These are phyloP conservation scores for Hippoglossus hippoglossus DNA, from an alignment of 2,797 vertebrate species.

Conservation along the genomic window DNA sequence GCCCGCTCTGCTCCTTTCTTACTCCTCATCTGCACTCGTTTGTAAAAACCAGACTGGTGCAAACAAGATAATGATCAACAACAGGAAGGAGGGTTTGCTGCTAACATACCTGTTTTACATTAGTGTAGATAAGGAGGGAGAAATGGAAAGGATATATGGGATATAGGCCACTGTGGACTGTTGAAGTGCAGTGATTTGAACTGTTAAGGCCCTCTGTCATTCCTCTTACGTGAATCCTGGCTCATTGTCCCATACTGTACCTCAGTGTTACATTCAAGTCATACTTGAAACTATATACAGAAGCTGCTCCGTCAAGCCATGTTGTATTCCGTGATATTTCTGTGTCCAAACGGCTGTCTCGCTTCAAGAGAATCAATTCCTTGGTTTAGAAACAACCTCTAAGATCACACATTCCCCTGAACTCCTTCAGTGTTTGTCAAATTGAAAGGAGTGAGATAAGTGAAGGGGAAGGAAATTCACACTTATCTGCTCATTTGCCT, in stretches of 20 bases:
- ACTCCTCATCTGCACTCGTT: slow-evolving; percentile 77
- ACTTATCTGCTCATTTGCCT: slow-evolving; percentile 31
- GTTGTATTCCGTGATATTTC: slow-evolving; percentile 51
- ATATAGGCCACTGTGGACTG: slow-evolving; percentile 76
- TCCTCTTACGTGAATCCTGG: slow-evolving; percentile 78
- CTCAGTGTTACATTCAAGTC: slow-evolving; percentile 71
- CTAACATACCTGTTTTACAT: slow-evolving; percentile 33
- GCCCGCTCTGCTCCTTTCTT: slow-evolving; percentile 74
- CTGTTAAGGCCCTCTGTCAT: slow-evolving; percentile 73
- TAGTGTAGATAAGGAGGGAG: slow-evolving; percentile 72
- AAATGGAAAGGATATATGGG: slow-evolving; percentile 68
- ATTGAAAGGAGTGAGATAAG: slow-evolving; percentile 36
- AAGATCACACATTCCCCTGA: slow-evolving; percentile 42
- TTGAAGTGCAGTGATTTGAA: slow-evolving; percentile 64
- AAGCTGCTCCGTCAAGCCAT: slow-evolving; percentile 56
- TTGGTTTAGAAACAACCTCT: slow-evolving; percentile 68
- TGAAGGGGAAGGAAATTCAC: slow-evolving; percentile 34
- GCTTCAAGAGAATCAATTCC: slow-evolving; percentile 67
- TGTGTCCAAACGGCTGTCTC: slow-evolving; percentile 65
- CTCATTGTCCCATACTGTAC: slow-evolving; percentile 79
- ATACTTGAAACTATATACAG: slow-evolving; percentile 51
- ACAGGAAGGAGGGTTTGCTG: slow-evolving; percentile 15
- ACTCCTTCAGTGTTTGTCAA: slow-evolving; percentile 58
- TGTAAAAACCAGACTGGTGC: slow-evolving; percentile 38
- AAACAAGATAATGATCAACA: slow-evolving; percentile 45